Base-by-base conservation (phyloP, 1,140 invertebrate genomes). In the Luehdorfia chinensis region DNA sequence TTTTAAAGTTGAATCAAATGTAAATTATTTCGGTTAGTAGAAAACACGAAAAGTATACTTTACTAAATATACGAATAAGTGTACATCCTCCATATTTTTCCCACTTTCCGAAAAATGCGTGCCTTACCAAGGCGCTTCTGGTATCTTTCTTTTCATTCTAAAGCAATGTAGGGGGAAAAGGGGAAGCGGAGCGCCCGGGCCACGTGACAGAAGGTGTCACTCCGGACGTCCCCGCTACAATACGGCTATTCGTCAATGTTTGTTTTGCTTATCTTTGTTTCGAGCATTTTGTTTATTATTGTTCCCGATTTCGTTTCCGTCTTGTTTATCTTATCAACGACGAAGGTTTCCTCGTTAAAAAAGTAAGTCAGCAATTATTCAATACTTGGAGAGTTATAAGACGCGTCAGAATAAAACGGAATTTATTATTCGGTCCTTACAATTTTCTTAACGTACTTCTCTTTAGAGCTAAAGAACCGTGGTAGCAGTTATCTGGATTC, bases 231-330 rank as follows among this genome's bases (percentile, higher is more conserved):
- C 39, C 30, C 50, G 46, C 12, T 32, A 53, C 31, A 32, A 39
- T 48, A 61, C 48, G 49, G 51, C 49, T 41, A 59, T 55, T 49
- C 54, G 50, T 58, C 50, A 56, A 59, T 52, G 53, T 51, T 63
- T 52, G 51, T 57, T 47, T 48, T 37, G 52, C 47, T 63, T 55
- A 57, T 57, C 55, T 51, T 44, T 37, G 31, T 34, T 27, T 27
- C 37, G 1, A 27, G 23, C 12, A 14, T 25, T 41, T 41, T 41
- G 19, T 25, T 41, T 41, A 27, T 41, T 41, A 21, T 41, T 41
- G 37, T 27, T 21, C 23, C 13, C 37, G 15, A 41, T 41, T 41
- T 27, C 13, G 37, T 41, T 27, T 14, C 3, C 23, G 7, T 41
- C 23, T 14, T 41, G 21, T 41, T 41, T 25, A 21, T 27, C 37